Evolutionary conservation across 2,113 vertebrate species (phyloP).

Genomic region (Erythrocebus patas): DNA sequence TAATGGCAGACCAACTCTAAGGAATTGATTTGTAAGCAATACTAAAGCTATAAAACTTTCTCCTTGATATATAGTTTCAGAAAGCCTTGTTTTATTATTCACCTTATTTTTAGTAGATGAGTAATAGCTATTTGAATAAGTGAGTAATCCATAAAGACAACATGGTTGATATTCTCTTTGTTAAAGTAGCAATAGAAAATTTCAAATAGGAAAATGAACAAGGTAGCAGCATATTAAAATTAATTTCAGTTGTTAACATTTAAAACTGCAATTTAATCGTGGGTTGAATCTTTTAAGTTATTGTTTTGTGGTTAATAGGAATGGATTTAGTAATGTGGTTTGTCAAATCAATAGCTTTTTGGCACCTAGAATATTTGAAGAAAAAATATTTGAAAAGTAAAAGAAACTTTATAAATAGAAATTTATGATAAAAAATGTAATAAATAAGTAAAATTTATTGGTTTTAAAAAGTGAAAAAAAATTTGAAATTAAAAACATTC

Average conservation of each 20-base stretch:
- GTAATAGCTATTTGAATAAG: constrained; percentile 77
- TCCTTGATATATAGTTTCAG: constrained; percentile 79
- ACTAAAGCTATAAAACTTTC: constrained; percentile 84
- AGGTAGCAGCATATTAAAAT: constrained; percentile 44
- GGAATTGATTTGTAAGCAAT: constrained; percentile 88
- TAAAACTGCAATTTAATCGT: constrained; percentile 53
- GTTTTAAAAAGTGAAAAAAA: constrained; percentile 25
- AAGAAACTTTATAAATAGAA: neutral
- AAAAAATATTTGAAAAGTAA: constrained; percentile 19
- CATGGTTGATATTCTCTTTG: neutral
- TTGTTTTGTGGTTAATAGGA: constrained; percentile 57
- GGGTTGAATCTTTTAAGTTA: constrained; percentile 24
- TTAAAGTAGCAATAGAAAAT: constrained; percentile 35
- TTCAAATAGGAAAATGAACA: constrained; percentile 50
- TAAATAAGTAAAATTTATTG: neutral
- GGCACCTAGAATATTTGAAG: neutral
- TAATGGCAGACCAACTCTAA: constrained; percentile 83
- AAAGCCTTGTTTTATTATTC: constrained; percentile 72
- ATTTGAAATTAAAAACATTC: neutral
- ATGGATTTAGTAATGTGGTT: constrained; percentile 1
- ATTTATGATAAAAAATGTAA: neutral
- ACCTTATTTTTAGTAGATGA: constrained; percentile 75
- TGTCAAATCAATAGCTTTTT: constrained; percentile 38
- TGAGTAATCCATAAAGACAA: constrained; percentile 62
- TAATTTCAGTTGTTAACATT: constrained; percentile 46